Evolutionary conservation across 2,797 vertebrate genomes (phyloP).

Genomic region (Pelobates cultripes): DNA sequence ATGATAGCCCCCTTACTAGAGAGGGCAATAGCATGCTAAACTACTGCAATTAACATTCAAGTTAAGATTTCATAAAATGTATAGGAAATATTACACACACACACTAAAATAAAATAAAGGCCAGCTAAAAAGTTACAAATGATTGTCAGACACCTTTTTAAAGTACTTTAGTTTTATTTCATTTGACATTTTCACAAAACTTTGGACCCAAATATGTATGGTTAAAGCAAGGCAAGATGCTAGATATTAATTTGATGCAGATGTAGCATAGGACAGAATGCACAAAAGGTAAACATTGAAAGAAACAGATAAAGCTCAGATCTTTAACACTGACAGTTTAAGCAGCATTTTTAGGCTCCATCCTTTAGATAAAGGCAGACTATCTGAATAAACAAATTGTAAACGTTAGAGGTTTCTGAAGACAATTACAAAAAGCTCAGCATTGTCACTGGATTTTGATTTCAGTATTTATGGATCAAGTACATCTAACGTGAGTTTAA

Average conservation of each 20-base stretch:
- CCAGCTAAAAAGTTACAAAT: no score
- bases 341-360: not conserved
- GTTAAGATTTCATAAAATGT: no score
- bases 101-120: no score
- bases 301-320: not conserved
- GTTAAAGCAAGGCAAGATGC: constrained; percentile 33
- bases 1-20: no score
- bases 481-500: no score
- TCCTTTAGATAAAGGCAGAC: not conserved
- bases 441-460: no score
- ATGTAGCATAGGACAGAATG: constrained; percentile 1
- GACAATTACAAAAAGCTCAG: not conserved
- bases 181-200: constrained; percentile 31
- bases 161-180: constrained; percentile 21
- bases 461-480: no score
- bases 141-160: not conserved
- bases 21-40: no score
- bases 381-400: not conserved
- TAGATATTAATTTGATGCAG: constrained; percentile 14
- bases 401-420: not conserved
- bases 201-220: constrained; percentile 16
- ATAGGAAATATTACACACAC: no score
- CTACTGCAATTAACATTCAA: no score
- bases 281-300: constrained; percentile 11
- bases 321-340: not conserved